Conservation (phyloP, 2,888 invertebrate species). For the Theodoxus fluviatilis region DNA sequence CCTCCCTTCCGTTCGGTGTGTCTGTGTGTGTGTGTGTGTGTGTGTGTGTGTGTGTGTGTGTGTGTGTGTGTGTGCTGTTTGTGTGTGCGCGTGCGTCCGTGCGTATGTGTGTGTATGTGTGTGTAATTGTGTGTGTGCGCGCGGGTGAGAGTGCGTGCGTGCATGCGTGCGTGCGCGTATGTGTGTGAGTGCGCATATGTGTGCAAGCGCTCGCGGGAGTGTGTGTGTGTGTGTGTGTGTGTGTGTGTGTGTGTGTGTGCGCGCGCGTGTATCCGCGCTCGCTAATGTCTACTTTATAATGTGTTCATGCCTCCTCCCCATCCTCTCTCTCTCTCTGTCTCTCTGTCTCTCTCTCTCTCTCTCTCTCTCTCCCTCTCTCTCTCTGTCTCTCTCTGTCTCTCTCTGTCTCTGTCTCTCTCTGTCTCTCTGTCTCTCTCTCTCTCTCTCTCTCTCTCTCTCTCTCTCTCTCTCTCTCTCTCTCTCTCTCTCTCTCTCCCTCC, state of each 20-base stretch:
- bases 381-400: background rate
- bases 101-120: background rate
- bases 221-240: slow-evolving; percentile 11
- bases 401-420: background rate
- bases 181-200: slow-evolving; percentile 1
- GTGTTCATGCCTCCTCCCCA: background rate
- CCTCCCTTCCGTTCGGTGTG: background rate
- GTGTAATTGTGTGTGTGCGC: background rate
- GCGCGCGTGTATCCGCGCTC: background rate
- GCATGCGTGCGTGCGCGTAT: background rate
- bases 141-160: background rate
- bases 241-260: slow-evolving; percentile 15
- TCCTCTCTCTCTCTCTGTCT: slow-evolving; percentile 14
- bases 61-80: background rate
- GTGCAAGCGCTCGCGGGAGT: background rate
- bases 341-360: slow-evolving; percentile 7
- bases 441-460: background rate
- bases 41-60: slow-evolving; percentile 3
- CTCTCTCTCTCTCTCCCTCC: slow-evolving; percentile 21
- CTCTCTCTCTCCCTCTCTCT: background rate
- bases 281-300: background rate
- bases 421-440: background rate
- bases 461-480: background rate
- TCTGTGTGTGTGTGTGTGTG: background rate
- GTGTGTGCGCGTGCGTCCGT: background rate